Conservation (phyloP, 2,113 vertebrate species). For the Harpagus bidentatus region DNA sequence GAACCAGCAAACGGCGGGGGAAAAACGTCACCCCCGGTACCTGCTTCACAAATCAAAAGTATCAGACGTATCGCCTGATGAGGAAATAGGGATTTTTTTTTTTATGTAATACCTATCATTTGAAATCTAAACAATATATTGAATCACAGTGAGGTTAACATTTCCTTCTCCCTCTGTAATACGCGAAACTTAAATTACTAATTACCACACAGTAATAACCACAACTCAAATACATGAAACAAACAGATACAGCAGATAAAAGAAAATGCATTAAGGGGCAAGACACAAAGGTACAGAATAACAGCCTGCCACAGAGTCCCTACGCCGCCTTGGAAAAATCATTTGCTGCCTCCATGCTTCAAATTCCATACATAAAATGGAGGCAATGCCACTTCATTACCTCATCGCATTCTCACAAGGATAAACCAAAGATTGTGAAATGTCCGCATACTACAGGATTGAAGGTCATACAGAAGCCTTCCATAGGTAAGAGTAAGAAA, state of each 20-base stretch:
- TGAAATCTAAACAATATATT: background rate
- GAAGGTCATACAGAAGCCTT: background rate
- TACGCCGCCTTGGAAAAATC: background rate
- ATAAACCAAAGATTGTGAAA: background rate
- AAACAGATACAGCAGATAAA: background rate
- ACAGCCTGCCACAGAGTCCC: background rate
- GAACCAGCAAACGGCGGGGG: background rate
- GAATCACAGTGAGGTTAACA: background rate
- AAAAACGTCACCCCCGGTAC: background rate
- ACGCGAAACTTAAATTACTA: background rate
- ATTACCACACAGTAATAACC: background rate
- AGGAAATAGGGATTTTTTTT: background rate
- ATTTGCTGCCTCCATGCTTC: background rate
- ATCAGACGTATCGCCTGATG: background rate
- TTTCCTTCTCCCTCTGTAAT: background rate
- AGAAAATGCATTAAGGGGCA: background rate
- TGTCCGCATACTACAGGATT: background rate
- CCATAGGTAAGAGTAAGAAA: background rate
- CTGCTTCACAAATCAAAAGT: background rate
- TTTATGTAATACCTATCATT: background rate
- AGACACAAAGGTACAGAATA: background rate
- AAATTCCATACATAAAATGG: background rate
- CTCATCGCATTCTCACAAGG: background rate
- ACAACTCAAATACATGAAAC: background rate
- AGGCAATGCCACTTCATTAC: background rate